Evolutionary conservation across 2,113 vertebrate species (phyloP).

Genomic region (Psephotus haematonotus): DNA sequence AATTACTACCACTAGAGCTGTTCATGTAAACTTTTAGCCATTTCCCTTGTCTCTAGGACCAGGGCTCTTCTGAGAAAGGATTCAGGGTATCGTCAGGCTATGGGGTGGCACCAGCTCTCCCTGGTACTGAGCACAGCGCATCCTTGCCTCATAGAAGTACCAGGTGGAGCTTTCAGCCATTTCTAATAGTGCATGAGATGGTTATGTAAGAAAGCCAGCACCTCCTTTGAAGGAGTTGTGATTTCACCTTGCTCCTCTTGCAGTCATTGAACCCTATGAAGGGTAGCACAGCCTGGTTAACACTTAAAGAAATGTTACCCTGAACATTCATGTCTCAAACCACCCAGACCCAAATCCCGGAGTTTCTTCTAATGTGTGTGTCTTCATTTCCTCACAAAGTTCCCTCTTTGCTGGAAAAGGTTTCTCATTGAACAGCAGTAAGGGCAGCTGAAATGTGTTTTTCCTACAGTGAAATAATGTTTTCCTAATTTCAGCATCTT

Average conservation of each 20-base stretch:
- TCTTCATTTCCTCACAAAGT: neutral
- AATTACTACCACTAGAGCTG: accelerated
- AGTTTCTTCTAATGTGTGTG: neutral
- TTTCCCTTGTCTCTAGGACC: neutral
- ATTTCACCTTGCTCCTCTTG: neutral
- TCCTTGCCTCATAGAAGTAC: neutral
- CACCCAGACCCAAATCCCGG: neutral
- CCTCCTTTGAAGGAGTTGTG: neutral
- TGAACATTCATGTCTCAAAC: neutral
- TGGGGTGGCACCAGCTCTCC: neutral
- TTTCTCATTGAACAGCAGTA: neutral
- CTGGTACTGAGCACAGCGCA: neutral
- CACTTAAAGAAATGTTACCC: neutral
- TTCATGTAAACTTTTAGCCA: neutral
- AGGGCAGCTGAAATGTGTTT: constrained; percentile 63
- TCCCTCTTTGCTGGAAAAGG: neutral
- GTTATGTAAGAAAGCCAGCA: neutral
- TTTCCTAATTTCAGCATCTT: constrained; percentile 70
- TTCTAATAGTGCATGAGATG: neutral
- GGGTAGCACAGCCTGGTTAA: neutral
- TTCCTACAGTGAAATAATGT: constrained; percentile 51
- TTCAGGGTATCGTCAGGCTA: neutral
- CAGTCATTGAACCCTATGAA: neutral
- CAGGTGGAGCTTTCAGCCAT: neutral
- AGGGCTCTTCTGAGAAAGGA: neutral